Evolutionary conservation across 2,888 invertebrate genomes (phyloP).

Genomic region (Caradrina kadenii): DNA sequence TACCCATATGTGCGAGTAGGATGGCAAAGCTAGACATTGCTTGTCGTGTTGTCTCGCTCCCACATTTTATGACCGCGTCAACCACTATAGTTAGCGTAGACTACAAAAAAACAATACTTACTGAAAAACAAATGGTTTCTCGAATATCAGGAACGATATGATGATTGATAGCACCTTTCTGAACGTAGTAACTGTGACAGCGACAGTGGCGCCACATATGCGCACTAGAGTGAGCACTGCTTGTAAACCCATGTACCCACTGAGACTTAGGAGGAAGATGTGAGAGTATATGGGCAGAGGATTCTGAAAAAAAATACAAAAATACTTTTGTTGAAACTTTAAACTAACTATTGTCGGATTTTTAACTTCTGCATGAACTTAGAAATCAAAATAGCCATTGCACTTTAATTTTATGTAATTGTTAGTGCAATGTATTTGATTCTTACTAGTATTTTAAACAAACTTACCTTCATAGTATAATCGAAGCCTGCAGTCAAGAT

Average conservation of each 20-base stretch:
- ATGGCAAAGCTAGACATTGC: no score
- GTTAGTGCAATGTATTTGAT: no score
- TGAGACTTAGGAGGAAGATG: constrained; percentile 95
- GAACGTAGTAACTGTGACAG: constrained; percentile 98
- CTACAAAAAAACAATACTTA: constrained; percentile 88
- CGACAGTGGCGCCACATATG: constrained; percentile 97
- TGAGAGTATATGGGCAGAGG: constrained; percentile 95
- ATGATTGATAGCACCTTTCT: constrained; percentile 97
- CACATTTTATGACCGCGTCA: background rate
- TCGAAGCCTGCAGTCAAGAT: constrained; percentile 93
- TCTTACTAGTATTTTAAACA: background rate
- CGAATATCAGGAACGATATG: constrained; percentile 97
- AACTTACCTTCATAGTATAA: constrained; percentile 94
- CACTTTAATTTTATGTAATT: no score
- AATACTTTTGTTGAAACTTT: background rate
- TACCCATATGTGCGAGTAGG: no score
- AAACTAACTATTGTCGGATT: no score
- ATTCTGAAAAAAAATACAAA: constrained; percentile 89
- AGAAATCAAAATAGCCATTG: no score
- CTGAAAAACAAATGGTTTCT: constrained; percentile 98
- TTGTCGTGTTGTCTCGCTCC: no score
- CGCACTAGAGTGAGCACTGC: constrained; percentile 97
- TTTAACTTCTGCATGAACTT: no score
- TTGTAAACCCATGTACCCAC: constrained; percentile 98
- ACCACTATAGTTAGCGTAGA: background rate